Conservation (phyloP, 2,888 invertebrate genomes). For the Panorpa germanica region DNA sequence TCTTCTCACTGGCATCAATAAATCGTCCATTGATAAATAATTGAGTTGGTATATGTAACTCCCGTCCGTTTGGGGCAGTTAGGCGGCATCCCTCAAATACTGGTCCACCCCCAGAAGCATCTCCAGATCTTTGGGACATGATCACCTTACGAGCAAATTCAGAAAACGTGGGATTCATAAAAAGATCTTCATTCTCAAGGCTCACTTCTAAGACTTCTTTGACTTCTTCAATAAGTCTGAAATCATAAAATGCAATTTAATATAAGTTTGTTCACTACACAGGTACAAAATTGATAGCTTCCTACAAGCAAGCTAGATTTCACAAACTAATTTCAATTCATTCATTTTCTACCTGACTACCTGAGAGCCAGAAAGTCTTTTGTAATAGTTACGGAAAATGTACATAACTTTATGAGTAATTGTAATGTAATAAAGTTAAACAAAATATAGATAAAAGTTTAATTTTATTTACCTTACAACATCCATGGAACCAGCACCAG, state of each 20-base stretch:
- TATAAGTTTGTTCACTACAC: too few species aligned
- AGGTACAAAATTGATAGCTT: too few species aligned
- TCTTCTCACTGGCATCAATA: conserved; percentile 50
- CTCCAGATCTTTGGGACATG: conserved; percentile 40
- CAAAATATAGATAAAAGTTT: conserved; percentile 9
- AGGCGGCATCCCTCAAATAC: conserved; percentile 58
- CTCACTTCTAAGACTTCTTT: conserved; percentile 60
- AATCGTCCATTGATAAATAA: conserved; percentile 85
- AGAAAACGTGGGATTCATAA: conserved; percentile 76
- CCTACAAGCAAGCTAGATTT: too few species aligned
- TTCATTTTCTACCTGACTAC: too few species aligned
- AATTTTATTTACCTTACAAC: conserved; percentile 76
- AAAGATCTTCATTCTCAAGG: conserved; percentile 77
- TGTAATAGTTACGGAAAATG: too few species aligned
- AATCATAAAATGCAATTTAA: conserved; percentile 12
- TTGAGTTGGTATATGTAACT: conserved; percentile 72
- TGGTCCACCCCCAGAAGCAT: conserved; percentile 30
- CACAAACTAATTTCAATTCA: too few species aligned
- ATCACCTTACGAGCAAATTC: conserved; percentile 60
- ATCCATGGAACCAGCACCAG: conserved; percentile 98
- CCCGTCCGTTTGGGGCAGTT: conserved; percentile 66
- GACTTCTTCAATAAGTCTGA: conserved; percentile 81
- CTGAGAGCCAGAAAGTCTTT: too few species aligned
- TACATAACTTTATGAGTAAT: too few species aligned
- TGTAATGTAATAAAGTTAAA: conserved; percentile 7